Evolutionary conservation across 2,797 vertebrate genomes (phyloP).

Genomic region (Melanotaenia maccullochi): DNA sequence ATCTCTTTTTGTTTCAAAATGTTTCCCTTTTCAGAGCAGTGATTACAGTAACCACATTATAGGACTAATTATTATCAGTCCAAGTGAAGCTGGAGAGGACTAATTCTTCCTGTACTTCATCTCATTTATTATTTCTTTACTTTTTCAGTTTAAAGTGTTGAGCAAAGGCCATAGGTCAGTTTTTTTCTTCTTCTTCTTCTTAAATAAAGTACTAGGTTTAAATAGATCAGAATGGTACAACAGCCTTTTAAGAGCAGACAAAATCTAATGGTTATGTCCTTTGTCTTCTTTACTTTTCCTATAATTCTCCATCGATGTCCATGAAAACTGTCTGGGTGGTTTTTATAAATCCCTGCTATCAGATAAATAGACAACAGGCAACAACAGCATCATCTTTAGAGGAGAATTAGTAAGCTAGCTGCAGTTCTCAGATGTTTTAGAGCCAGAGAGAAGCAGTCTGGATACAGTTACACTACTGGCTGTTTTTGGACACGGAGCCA

Average conservation of each 20-base stretch:
- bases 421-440: slow-evolving; percentile 5
- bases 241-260: neutral
- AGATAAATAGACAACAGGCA: neutral
- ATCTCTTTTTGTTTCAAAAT: neutral
- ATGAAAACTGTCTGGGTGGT: neutral
- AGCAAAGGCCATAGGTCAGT: neutral
- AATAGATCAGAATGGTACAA: neutral
- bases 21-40: too few relatives aligned
- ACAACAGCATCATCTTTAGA: neutral
- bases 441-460: slow-evolving; percentile 33
- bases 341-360: neutral
- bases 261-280: neutral
- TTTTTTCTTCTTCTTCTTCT: too few relatives aligned
- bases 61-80: neutral
- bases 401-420: neutral
- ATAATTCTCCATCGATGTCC: neutral
- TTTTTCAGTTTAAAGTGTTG: neutral
- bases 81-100: neutral
- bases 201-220: neutral
- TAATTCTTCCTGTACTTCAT: neutral
- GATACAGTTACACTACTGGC: slow-evolving; percentile 34
- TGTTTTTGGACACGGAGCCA: slow-evolving; percentile 50
- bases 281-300: neutral
- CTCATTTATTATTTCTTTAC: neutral
- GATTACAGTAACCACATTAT: neutral